phyloP scores from a whole-genome alignment of 1,140 invertebrate species.

The Orchestia grillus region DNA sequence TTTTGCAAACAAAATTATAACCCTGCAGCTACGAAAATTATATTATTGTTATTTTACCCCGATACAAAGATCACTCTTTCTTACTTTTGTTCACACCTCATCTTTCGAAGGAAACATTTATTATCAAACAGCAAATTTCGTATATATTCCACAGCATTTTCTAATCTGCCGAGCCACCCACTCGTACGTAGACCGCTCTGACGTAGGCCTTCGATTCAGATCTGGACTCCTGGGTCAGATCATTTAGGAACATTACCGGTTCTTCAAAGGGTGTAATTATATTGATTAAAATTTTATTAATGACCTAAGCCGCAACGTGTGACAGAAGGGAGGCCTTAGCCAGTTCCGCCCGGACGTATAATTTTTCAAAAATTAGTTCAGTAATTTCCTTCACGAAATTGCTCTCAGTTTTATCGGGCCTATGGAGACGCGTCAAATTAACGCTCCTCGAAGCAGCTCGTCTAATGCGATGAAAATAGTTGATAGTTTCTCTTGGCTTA shows the following conservation, averaged over 20 bases:
- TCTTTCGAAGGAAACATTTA: too few species aligned
- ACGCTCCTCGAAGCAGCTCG: background rate
- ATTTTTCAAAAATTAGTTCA: constrained; percentile 27
- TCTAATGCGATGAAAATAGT: background rate
- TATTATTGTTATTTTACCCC: too few species aligned
- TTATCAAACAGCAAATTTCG: too few species aligned
- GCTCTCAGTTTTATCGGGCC: constrained; percentile 14
- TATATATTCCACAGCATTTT: too few species aligned
- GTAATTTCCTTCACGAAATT: constrained; percentile 44
- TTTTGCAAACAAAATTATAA: too few species aligned
- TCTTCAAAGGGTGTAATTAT: constrained; percentile 43
- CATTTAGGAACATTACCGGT: constrained; percentile 42
- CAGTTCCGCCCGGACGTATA: background rate
- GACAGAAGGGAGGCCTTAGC: constrained; percentile 16
- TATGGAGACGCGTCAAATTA: background rate
- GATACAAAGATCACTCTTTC: too few species aligned
- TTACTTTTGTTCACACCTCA: too few species aligned
- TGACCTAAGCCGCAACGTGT: background rate
- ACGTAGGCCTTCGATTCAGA: background rate
- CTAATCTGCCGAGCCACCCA: background rate
- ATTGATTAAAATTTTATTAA: constrained; percentile 54
- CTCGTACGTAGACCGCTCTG: too few species aligned
- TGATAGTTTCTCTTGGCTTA: background rate
- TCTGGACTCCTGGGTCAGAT: background rate
- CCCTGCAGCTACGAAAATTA: too few species aligned